phyloP scores from a whole-genome alignment of 37 sponge, comb jelly and placozoan species.

The Lycopodina hypogea region DNA sequence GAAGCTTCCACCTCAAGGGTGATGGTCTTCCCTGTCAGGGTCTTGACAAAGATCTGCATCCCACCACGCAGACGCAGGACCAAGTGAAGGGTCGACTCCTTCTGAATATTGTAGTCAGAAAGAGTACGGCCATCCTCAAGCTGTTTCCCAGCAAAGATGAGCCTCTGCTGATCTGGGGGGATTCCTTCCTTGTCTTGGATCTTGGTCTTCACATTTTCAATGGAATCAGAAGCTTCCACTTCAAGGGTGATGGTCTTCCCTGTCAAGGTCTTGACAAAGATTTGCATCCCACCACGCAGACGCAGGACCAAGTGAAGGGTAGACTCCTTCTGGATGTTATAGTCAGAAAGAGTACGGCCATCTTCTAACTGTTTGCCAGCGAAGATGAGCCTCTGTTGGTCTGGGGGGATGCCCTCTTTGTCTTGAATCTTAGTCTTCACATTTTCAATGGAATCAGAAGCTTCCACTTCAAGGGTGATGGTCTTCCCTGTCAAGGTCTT shows the following conservation, averaged over 20 bases:
- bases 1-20: constrained; percentile 74
- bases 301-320: constrained; percentile 94
- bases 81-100: constrained; percentile 82
- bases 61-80: constrained; percentile 67
- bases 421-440: constrained; percentile 98
- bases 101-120: constrained; percentile 97
- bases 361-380: constrained; percentile 98
- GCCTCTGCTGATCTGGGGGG: constrained; percentile 96
- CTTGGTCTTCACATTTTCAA: constrained; percentile 75
- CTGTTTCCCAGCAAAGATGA: constrained; percentile 75
- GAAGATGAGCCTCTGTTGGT: constrained; percentile 97
- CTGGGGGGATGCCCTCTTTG: constrained; percentile 97
- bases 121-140: constrained; percentile 94
- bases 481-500: constrained; percentile 69
- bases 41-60: constrained; percentile 82
- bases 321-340: constrained; percentile 97
- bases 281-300: constrained; percentile 90
- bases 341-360: constrained; percentile 95
- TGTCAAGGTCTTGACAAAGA: constrained; percentile 95
- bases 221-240: constrained; percentile 87
- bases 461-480: constrained; percentile 97
- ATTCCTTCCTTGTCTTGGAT: constrained; percentile 98
- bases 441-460: constrained; percentile 93
- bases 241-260: constrained; percentile 98
- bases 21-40: constrained; percentile 77